Evolutionary conservation across 2,888 invertebrate genomes (phyloP), one percentile per base, ranked within the genome.

Genomic region (Capitulum mitella): DNA sequence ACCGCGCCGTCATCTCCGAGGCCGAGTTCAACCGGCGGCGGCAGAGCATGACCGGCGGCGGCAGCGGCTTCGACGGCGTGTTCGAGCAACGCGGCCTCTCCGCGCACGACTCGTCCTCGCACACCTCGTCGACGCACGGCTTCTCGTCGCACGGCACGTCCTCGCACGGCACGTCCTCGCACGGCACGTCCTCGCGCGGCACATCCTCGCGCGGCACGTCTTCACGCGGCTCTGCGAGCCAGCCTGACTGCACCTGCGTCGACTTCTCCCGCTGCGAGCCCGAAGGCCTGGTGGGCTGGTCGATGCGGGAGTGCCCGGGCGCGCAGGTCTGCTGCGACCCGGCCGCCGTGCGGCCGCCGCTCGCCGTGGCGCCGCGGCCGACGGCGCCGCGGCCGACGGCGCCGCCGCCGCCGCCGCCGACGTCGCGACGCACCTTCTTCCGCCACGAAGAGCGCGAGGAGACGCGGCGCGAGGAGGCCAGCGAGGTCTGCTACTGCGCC

Each of bases 61-160:
- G n/a, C n/a, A n/a, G 10, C 26, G 70, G 70, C 37, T 70, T 70
- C 40, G 26, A 26, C 26, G 37, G 26, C 26, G 70, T 70, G 26
- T 70, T 70, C 40, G 70, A 70, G 40, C 26, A 14, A 26, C 43
- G 92, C 87, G 93, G 93, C 0, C 94, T 94, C 32, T 93, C 88
- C 83, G 93, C 92, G 83, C 91, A 90, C n/a, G n/a, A n/a, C n/a
- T n/a, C n/a, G n/a, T n/a, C n/a, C n/a, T n/a, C n/a, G n/a, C n/a
- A n/a, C n/a, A n/a, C n/a, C n/a, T n/a, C n/a, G n/a, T n/a, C n/a
- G n/a, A n/a, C n/a, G n/a, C n/a, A n/a, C n/a, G n/a, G n/a, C n/a
- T n/a, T n/a, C n/a, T n/a, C n/a, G n/a, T n/a, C n/a, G n/a, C n/a
- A n/a, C n/a, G n/a, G n/a, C n/a, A n/a, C n/a, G n/a, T n/a, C n/a